Base-by-base conservation (phyloP, 1,140 invertebrate genomes). In the Carposina sasakii region DNA sequence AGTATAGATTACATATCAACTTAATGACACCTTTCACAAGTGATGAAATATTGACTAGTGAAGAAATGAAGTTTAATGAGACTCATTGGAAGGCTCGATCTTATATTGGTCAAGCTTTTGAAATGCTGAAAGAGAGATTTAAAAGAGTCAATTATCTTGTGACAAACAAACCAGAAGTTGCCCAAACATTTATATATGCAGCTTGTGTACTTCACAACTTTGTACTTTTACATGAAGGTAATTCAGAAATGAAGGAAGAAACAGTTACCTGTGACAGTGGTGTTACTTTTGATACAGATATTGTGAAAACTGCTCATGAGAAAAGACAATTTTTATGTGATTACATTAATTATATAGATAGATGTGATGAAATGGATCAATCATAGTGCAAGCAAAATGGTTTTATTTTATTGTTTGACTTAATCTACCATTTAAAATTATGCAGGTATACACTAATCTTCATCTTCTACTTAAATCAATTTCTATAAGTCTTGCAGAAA, bases 31-130 rank as follows among this genome's bases (percentile, higher is more conserved):
- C 81, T 37, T 84, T 69, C 59, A 64, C 66, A 10, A 67, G 66
- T 63, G 75, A 77, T 48, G 75, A 78, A 48, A 26, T 74, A 10
- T 54, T 77, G 17, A 76, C 71, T 37, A 71, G 51, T 61, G 75
- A 84, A 50, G 76, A 84, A 59, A 79, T 76, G 54, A 84, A 73
- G 54, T 84, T 81, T 43, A 84, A 84, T 67, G 71, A 81, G 52
- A 53, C 72, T 16, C 76, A 76, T 54, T 71, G 70, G 71, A 78
- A 68, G 48, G 58, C 77, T 21, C 54, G 67, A 8, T 63, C 53
- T 42, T 81, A 81, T 43, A 81, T 84, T 54, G 58, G 65, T 13
- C 62, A 67, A 59, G 71, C 81, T 10, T 81, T 84, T 70, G 75
- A 77, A 52, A 43, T 79, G 47, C 52, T 84, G 22, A 73, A 64